phyloP scores from a whole-genome alignment of 1,140 invertebrate genomes.

The Calosoma granatense region DNA sequence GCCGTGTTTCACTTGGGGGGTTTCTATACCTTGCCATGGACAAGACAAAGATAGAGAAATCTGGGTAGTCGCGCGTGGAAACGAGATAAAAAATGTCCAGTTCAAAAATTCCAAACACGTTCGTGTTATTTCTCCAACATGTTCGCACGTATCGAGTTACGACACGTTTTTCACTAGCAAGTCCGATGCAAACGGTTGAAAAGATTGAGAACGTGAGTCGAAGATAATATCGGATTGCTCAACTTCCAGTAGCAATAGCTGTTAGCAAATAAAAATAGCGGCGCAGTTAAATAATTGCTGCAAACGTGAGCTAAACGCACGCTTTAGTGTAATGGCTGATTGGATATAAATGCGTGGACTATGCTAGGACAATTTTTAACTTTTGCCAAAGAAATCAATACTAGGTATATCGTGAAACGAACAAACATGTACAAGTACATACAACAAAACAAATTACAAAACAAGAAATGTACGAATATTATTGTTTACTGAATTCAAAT shows the following conservation, averaged over 20 bases:
- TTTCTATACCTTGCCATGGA: neutral
- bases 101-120: conserved; percentile 25
- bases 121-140: conserved; percentile 22
- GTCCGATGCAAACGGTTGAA: neutral
- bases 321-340: conserved; percentile 5
- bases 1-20: neutral
- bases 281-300: conserved; percentile 11
- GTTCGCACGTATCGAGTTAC: conserved; percentile 11
- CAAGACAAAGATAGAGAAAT: neutral
- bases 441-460: too few species aligned
- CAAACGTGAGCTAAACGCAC: neutral
- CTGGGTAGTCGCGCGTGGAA: neutral
- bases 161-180: conserved; percentile 12
- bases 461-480: too few species aligned
- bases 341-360: conserved; percentile 8
- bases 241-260: conserved; percentile 27
- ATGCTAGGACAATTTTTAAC: conserved; percentile 5
- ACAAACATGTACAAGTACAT: too few species aligned
- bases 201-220: conserved; percentile 3
- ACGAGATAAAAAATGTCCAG: conserved; percentile 7
- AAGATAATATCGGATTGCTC: conserved; percentile 6
- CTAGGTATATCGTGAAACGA: too few species aligned
- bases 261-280: conserved; percentile 27
- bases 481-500: too few species aligned
- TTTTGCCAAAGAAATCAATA: conserved; percentile 6